Conservation (phyloP, 1,140 invertebrate species). For the Pseudomyrmex gracilis region DNA sequence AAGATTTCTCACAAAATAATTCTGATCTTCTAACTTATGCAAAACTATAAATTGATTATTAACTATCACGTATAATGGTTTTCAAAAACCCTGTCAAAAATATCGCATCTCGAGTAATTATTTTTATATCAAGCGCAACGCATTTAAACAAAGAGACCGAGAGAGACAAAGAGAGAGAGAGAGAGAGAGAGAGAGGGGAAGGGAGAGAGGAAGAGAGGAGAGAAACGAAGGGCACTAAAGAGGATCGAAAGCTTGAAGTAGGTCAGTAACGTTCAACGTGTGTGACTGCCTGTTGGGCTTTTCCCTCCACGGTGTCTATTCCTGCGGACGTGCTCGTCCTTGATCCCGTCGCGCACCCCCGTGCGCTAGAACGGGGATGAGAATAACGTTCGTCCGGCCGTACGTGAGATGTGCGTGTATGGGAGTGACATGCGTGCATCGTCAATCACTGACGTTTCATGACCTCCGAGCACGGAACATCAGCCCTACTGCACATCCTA, state of each 20-base stretch:
- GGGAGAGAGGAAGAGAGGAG: slow-evolving; percentile 7
- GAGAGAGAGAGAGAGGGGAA: slow-evolving; percentile 4
- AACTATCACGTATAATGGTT: no score
- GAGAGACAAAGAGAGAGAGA: slow-evolving; percentile 29
- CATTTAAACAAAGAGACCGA: slow-evolving; percentile 7
- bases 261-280: slow-evolving; percentile 64
- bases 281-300: slow-evolving; percentile 48
- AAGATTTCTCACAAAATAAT: not conserved
- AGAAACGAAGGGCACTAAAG: slow-evolving; percentile 36
- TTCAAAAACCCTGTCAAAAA: not conserved
- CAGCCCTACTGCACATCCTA: slow-evolving; percentile 21
- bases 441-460: slow-evolving; percentile 55
- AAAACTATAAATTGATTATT: not conserved
- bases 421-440: slow-evolving; percentile 66
- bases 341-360: slow-evolving; percentile 57
- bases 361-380: slow-evolving; percentile 30
- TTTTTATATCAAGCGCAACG: slow-evolving; percentile 44
- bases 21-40: not conserved
- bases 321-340: slow-evolving; percentile 63
- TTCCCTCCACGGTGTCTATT: slow-evolving; percentile 50
- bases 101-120: slow-evolving; percentile 38
- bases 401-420: slow-evolving; percentile 59
- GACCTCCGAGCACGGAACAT: slow-evolving; percentile 28
- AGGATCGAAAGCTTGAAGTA: slow-evolving; percentile 69
- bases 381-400: slow-evolving; percentile 43